Evolutionary conservation across 35 echinoderm and acorn worm genomes (phyloP).

Genomic region (Eucidaris tribuloides): DNA sequence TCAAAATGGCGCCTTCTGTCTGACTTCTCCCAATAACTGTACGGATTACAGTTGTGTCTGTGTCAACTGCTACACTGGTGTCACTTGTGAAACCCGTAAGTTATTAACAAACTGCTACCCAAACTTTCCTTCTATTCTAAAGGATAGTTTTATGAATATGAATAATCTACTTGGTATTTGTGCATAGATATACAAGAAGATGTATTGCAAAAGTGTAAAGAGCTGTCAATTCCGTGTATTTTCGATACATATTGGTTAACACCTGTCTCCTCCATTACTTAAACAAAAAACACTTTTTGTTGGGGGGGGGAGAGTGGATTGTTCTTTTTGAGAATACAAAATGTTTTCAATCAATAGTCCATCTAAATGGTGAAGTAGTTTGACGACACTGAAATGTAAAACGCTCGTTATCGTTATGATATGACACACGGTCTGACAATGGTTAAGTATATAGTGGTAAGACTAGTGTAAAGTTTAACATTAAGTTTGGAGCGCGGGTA

Average conservation of each 20-base stretch:
- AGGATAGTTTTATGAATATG: background rate
- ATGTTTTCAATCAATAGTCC: too few relatives aligned
- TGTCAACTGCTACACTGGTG: conserved; percentile 56
- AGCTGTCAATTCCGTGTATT: background rate
- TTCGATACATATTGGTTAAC: background rate
- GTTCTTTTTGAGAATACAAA: too few relatives aligned
- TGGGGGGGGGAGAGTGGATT: too few relatives aligned
- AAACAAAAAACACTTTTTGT: too few relatives aligned
- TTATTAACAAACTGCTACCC: background rate
- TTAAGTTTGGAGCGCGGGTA: too few relatives aligned
- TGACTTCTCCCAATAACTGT: conserved; percentile 7
- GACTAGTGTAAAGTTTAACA: too few relatives aligned
- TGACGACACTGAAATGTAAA: too few relatives aligned
- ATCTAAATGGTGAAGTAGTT: too few relatives aligned
- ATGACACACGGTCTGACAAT: too few relatives aligned
- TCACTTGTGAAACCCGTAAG: conserved; percentile 74
- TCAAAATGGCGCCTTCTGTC: conserved; percentile 63
- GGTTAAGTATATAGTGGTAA: too few relatives aligned
- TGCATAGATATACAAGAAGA: background rate
- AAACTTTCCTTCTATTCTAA: background rate
- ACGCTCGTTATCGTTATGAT: too few relatives aligned
- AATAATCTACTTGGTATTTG: background rate
- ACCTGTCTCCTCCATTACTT: background rate
- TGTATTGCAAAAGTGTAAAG: background rate
- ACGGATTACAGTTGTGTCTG: conserved; percentile 60